Conservation (phyloP, 2,113 vertebrate genomes). For the Engystomops pustulosus region DNA sequence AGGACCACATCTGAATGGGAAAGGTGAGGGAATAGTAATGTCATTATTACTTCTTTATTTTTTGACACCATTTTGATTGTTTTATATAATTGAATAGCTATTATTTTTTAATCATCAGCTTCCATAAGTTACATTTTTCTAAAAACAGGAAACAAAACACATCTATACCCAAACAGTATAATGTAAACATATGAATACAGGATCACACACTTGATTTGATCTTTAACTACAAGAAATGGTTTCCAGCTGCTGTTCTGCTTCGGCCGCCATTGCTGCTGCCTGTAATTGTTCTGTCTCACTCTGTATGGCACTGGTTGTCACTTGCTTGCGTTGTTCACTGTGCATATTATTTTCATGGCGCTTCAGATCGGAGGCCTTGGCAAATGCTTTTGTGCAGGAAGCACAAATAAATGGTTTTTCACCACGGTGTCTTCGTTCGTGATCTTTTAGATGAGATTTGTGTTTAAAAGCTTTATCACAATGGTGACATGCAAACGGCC, state of each 20-base stretch:
- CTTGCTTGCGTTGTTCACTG: constrained; percentile 91
- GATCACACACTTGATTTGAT: not conserved
- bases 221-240: constrained; percentile 82
- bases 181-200: not conserved
- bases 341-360: constrained; percentile 99
- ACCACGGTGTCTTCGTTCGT: constrained; percentile 93
- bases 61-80: too few relatives aligned
- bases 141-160: not conserved
- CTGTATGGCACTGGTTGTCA: constrained; percentile 86
- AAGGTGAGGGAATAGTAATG: too few relatives aligned
- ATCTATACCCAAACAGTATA: not conserved
- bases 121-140: not conserved
- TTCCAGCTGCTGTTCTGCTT: constrained; percentile 84
- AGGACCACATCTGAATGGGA: too few relatives aligned
- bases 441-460: constrained; percentile 99
- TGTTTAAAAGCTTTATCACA: constrained; percentile 99
- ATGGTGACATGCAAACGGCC: constrained; percentile 95
- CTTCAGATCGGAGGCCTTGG: constrained; percentile 98
- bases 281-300: constrained; percentile 87
- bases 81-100: too few relatives aligned
- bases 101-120: not conserved
- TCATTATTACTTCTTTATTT: too few relatives aligned
- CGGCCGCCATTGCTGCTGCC: constrained; percentile 88
- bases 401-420: constrained; percentile 97
- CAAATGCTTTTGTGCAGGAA: constrained; percentile 97